Evolutionary conservation across 2,113 vertebrate genomes (phyloP).

Genomic region (Anas platyrhynchos): DNA sequence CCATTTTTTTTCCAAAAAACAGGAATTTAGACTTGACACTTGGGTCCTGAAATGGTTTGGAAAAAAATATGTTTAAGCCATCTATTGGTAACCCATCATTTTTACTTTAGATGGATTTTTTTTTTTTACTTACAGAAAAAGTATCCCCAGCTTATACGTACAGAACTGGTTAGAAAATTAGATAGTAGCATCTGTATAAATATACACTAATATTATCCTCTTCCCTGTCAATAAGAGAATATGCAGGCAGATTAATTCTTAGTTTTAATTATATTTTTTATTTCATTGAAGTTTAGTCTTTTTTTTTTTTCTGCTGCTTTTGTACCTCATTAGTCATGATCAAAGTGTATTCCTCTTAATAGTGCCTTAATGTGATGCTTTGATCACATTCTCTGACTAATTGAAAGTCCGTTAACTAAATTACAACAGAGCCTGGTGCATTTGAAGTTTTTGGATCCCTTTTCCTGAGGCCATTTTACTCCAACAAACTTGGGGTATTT

Average conservation of each 20-base stretch:
- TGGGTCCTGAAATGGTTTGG: background rate
- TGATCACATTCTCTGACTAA: constrained; percentile 57
- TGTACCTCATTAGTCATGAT: constrained; percentile 60
- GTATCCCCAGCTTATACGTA: background rate
- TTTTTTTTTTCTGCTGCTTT: background rate
- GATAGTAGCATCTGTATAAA: background rate
- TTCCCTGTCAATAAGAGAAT: background rate
- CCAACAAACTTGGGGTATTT: background rate
- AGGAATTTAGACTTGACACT: background rate
- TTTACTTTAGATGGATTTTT: background rate
- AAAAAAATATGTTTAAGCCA: background rate
- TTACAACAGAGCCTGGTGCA: background rate
- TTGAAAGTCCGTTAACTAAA: constrained; percentile 36
- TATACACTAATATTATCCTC: constrained; percentile 18
- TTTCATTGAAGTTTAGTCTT: background rate
- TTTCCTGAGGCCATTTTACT: constrained; percentile 35
- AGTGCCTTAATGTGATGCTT: constrained; percentile 47
- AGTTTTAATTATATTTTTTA: constrained; percentile 27
- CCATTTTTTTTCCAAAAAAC: background rate
- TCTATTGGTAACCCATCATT: background rate
- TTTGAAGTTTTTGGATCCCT: constrained; percentile 9
- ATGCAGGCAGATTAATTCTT: background rate
- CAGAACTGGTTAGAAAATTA: background rate
- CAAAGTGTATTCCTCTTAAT: constrained; percentile 57
- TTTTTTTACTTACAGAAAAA: background rate